Conservation (phyloP, 30 jellyfish, hydroid and myxozoan species). For the Hydra vulgaris region DNA sequence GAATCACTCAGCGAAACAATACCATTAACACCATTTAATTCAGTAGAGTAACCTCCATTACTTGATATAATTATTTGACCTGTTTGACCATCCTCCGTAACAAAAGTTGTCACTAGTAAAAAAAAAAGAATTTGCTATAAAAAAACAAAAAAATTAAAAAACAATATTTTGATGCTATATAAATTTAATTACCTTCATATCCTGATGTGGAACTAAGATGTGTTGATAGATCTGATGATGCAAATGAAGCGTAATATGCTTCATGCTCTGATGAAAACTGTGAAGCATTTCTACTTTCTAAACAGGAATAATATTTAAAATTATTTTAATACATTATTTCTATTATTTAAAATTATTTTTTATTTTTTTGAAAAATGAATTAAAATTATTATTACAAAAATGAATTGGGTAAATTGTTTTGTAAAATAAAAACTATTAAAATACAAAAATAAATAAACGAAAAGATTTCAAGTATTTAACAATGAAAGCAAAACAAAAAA, state of each 20-base stretch:
- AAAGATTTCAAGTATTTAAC: too few species aligned
- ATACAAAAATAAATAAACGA: too few species aligned
- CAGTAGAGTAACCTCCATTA: constrained; percentile 42
- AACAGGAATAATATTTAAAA: not conserved
- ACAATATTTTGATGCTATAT: too few species aligned
- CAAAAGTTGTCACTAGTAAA: constrained; percentile 60
- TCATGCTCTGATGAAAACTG: constrained; percentile 7
- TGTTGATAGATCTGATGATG: constrained; percentile 24
- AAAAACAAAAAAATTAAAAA: not conserved
- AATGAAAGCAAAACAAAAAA: too few species aligned
- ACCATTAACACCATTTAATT: constrained; percentile 25
- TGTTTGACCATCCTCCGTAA: constrained; percentile 88
- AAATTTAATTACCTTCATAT: constrained; percentile 16
- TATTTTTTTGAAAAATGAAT: too few species aligned
- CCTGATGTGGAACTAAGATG: constrained; percentile 20
- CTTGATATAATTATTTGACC: constrained; percentile 80
- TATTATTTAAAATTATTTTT: too few species aligned
- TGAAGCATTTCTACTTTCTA: not conserved
- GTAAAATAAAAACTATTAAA: too few species aligned
- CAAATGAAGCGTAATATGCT: constrained; percentile 32
- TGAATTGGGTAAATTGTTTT: too few species aligned
- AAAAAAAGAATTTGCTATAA: not conserved
- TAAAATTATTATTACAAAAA: too few species aligned
- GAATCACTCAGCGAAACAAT: constrained; percentile 54
- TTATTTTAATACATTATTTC: not conserved